These are phyloP conservation scores for Campopleginae sp. DNA, from an alignment of 2,888 invertebrate species.

Conservation along the genomic window DNA sequence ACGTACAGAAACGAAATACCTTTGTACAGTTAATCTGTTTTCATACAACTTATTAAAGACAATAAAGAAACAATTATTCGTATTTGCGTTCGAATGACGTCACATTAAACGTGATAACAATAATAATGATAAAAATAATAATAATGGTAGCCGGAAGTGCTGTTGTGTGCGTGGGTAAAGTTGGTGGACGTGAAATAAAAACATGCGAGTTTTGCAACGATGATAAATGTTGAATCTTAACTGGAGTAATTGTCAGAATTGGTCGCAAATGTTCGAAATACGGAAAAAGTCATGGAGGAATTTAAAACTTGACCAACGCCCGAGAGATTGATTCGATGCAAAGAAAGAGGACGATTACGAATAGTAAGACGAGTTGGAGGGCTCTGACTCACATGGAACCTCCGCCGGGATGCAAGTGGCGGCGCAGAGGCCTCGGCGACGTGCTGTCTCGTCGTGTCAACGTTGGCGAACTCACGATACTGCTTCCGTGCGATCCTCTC, in stretches of 20 bases:
- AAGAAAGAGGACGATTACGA: conserved; percentile 78
- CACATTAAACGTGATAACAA: background rate
- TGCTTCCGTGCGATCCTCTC: conserved; percentile 79
- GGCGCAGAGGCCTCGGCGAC: conserved; percentile 81
- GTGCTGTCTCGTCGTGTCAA: conserved; percentile 82
- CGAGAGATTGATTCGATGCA: conserved; percentile 78
- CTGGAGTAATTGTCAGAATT: background rate
- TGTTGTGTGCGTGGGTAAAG: conserved; percentile 1
- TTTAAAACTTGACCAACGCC: conserved; percentile 72
- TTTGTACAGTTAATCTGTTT: background rate
- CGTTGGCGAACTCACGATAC: conserved; percentile 80
- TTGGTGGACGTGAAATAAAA: background rate
- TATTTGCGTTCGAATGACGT: conserved; percentile 2
- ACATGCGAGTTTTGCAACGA: background rate
- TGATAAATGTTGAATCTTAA: background rate
- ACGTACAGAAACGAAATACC: conserved; percentile 7
- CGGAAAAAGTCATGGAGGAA: background rate
- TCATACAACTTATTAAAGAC: background rate
- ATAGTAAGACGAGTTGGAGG: conserved; percentile 79
- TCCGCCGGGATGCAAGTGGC: conserved; percentile 82
- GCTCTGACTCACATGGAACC: conserved; percentile 84
- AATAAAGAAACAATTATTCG: background rate
- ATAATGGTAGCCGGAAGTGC: background rate
- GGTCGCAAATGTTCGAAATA: background rate
- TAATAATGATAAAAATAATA: background rate